These are phyloP conservation scores for Clistopyga incitator DNA, from an alignment of 2,888 invertebrate species.

Conservation along the genomic window DNA sequence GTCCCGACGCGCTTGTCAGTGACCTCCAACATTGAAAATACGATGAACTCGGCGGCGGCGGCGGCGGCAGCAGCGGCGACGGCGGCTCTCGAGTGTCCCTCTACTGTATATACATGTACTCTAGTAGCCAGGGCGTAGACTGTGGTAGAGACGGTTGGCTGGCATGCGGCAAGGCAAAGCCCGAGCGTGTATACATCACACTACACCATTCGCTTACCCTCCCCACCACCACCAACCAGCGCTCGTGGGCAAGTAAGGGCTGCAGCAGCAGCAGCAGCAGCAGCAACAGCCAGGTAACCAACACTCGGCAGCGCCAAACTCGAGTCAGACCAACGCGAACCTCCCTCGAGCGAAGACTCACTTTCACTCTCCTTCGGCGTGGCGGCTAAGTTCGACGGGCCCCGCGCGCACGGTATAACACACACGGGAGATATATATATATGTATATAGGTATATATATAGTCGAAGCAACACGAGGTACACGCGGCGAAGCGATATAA, in stretches of 20 bases:
- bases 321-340: conserved; percentile 84
- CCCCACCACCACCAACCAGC: conserved; percentile 63
- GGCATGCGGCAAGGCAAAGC: conserved; percentile 68
- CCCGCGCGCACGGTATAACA: conserved; percentile 35
- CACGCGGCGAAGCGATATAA: conserved; percentile 67
- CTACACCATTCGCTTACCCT: conserved; percentile 60
- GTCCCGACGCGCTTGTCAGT: conserved; percentile 89
- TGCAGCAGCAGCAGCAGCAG: conserved; percentile 66
- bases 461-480: conserved; percentile 56
- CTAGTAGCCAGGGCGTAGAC: conserved; percentile 86
- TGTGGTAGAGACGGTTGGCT: conserved; percentile 49
- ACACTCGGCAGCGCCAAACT: conserved; percentile 81
- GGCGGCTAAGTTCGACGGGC: conserved; percentile 40
- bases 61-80: conserved; percentile 31
- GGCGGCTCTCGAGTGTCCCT: conserved; percentile 55
- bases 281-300: conserved; percentile 78
- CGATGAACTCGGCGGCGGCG: conserved; percentile 88
- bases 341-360: conserved; percentile 84
- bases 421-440: conserved; percentile 1
- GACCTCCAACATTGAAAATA: conserved; percentile 93
- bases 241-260: conserved; percentile 78
- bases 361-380: conserved; percentile 81
- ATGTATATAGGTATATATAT: neutral
- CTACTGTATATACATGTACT: conserved; percentile 34
- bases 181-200: conserved; percentile 62